Conservation (phyloP, 2,113 vertebrate species). For the Verasper variegatus region DNA sequence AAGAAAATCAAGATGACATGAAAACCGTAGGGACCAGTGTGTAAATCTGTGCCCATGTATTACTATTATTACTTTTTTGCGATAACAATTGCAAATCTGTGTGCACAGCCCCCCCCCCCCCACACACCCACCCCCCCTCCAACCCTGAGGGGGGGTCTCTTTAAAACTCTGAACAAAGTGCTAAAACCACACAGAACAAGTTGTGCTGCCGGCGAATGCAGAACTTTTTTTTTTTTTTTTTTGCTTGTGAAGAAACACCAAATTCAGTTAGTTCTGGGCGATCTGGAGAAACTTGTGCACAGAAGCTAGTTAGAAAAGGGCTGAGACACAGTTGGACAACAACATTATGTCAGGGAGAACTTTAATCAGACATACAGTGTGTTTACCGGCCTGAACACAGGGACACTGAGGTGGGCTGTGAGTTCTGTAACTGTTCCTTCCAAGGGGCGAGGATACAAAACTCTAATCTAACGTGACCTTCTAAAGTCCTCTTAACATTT, state of each 20-base stretch:
- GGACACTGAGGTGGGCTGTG: no score
- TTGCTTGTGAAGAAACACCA: not conserved
- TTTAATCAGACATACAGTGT: no score
- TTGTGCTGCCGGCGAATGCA: not conserved
- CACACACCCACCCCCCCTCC: no score
- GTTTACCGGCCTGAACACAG: no score
- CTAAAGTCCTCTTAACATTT: no score
- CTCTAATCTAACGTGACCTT: no score
- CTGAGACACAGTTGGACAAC: no score
- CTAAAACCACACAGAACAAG: not conserved
- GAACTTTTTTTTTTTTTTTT: not conserved
- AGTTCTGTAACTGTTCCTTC: no score
- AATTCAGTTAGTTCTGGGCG: constrained; percentile 2
- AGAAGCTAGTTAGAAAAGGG: not conserved
- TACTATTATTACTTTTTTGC: not conserved
- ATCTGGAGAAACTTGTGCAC: not conserved
- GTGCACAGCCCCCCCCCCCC: no score
- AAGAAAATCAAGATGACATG: constrained; percentile 11
- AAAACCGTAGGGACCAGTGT: not conserved
- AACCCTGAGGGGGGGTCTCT: not conserved
- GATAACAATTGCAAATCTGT: not conserved
- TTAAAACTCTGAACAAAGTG: not conserved
- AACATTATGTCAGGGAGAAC: no score
- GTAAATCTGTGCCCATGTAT: not conserved
- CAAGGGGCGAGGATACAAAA: no score